Percentiles rank a stretch among this genome's conserved stretches.
phyloP scores from a whole-genome alignment of 2,113 vertebrate species.

The Trachemys scripta region DNA sequence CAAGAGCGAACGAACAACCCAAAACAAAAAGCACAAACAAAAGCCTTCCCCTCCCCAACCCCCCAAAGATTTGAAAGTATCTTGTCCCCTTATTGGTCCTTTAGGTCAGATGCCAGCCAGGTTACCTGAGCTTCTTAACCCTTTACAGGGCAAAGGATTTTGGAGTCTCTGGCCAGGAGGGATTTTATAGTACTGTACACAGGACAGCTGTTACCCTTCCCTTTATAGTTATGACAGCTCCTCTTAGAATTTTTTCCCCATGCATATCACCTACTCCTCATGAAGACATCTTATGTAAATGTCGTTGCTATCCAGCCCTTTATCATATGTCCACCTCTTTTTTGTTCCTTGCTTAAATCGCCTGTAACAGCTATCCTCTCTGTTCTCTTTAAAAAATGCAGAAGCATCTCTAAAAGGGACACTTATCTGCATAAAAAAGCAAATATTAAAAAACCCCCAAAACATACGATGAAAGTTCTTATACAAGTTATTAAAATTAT shows the following conservation, averaged over 20 bases:
- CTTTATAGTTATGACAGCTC: neutral
- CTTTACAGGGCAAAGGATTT: too few species aligned
- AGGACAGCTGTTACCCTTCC: too few species aligned
- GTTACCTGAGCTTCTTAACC: too few species aligned
- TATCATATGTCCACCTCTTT: constrained; percentile 3
- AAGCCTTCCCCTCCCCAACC: too few species aligned
- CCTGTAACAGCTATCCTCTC: neutral
- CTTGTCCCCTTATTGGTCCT: too few species aligned
- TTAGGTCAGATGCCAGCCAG: too few species aligned
- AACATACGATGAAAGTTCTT: neutral
- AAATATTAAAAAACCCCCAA: neutral
- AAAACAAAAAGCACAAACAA: too few species aligned
- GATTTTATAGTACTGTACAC: too few species aligned
- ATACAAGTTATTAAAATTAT: neutral
- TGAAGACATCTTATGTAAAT: neutral
- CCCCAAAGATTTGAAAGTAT: too few species aligned
- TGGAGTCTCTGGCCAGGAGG: too few species aligned
- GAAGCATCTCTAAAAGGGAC: neutral
- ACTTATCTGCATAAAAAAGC: neutral
- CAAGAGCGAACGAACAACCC: too few species aligned
- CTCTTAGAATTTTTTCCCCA: neutral
- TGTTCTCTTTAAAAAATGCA: neutral
- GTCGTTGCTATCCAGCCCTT: neutral
- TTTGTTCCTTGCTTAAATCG: neutral
- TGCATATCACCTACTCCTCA: neutral